Conservation (phyloP, 2,888 invertebrate genomes). For the Pasiphila rectangulata region DNA sequence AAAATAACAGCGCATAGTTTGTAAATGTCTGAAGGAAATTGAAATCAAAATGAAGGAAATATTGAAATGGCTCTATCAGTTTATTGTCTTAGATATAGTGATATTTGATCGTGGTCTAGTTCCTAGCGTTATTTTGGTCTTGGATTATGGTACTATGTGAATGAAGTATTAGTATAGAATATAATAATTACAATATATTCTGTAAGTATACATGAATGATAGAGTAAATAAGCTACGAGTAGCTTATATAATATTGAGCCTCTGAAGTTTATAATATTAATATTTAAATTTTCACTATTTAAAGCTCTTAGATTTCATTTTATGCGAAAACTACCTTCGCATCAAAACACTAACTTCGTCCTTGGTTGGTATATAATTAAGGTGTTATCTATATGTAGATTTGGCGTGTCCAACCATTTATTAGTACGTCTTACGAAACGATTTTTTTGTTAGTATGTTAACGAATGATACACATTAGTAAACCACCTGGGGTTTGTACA, state of each 20-base stretch:
- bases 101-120: constrained; percentile 24
- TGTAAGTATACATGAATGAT: constrained; percentile 64
- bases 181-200: constrained; percentile 49
- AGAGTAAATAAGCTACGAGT: constrained; percentile 72
- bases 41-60: neutral
- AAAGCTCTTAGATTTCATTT: constrained; percentile 81
- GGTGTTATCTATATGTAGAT: constrained; percentile 16
- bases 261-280: constrained; percentile 75
- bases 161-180: constrained; percentile 39
- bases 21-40: constrained; percentile 13
- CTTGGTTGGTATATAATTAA: constrained; percentile 30
- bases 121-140: constrained; percentile 53
- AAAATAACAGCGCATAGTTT: constrained; percentile 37
- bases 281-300: constrained; percentile 76
- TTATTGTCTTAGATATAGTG: constrained; percentile 50
- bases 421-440: neutral
- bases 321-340: constrained; percentile 66
- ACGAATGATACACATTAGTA: neutral
- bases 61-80: constrained; percentile 29
- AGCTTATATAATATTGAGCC: constrained; percentile 78
- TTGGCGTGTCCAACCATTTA: constrained; percentile 16
- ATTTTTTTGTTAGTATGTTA: neutral
- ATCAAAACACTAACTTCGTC: constrained; percentile 62
- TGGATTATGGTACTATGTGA: constrained; percentile 46
- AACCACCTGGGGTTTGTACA: too few species aligned